Base-by-base conservation (phyloP, 2,888 invertebrate species). In the Troilus luridus region DNA sequence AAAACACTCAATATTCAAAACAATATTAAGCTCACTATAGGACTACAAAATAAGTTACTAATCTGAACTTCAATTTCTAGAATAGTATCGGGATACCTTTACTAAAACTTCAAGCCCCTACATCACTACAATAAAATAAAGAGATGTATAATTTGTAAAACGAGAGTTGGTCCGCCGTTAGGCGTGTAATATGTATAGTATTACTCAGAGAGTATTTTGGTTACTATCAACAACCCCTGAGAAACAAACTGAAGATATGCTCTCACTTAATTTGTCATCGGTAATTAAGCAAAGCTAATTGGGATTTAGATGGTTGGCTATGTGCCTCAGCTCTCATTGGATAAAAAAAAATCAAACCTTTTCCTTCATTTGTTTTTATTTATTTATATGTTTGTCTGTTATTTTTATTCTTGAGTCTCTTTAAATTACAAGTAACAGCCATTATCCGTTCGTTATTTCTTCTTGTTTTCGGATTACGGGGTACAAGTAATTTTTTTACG, bases 211-310 rank as follows among this genome's bases (percentile, higher is more conserved):
- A 54, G 0, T 56, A 12, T 21, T 77, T 17, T 77, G 1, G 6
- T 77, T 3, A 6, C 10, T 56, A 1, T 21, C 54, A 41, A 27
- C 6, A 41, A n/a, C 54, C n/a, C 85, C 11, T 85, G 56, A 85
- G 85, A 85, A 85, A 85, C n/a, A 56, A 85, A 85, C n/a, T 85
- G 10, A n/a, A 85, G 56, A 58, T 21, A 21, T 85, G 56, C 85
- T 85, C 85, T 85, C 85, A 85, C n/a, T 56, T 85, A 85, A 56
- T 85, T 85, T 85, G 85, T 85, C 85, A 56, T 85, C 56, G 56
- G 85, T 85, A 85, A 85, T 85, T 85, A 58, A 85, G 56, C 85
- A 58, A n/a, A 85, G n/a, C 85, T 85, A 85, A 85, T 85, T 85
- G n/a, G 85, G 56, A 85, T 85, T 85, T 85, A 85, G 85, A n/a